Evolutionary conservation across 1,140 invertebrate genomes (phyloP).

Genomic region (Philotrypesis tridentata): DNA sequence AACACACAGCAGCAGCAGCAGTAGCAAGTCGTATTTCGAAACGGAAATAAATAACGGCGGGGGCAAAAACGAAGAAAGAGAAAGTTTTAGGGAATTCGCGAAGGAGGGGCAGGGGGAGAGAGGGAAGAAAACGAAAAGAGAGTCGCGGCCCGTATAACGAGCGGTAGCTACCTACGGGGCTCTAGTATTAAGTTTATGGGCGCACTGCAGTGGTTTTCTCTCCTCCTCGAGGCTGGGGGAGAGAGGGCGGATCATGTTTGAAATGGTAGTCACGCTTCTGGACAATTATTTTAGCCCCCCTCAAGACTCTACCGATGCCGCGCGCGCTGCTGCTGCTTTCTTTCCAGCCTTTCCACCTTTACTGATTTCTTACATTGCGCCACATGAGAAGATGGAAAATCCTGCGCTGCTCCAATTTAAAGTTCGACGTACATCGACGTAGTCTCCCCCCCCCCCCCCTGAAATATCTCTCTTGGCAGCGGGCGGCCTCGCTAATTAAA

Average conservation of each 20-base stretch:
- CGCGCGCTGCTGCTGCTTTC: not conserved
- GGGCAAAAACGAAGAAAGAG: not conserved
- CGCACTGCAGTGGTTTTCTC: conserved; percentile 65
- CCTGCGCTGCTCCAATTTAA: not conserved
- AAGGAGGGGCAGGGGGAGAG: not conserved
- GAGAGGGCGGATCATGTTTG: conserved; percentile 59
- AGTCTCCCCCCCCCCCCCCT: no score
- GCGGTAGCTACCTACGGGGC: conserved; percentile 50
- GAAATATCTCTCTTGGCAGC: not conserved
- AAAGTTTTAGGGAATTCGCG: not conserved
- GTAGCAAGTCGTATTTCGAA: conserved; percentile 50
- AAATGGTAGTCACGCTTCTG: conserved; percentile 66
- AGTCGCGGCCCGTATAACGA: not conserved
- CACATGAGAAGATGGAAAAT: not conserved
- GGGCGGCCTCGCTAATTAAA: not conserved
- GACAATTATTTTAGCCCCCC: conserved; percentile 67
- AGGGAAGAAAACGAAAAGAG: not conserved
- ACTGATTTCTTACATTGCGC: no score
- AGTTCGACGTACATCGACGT: not conserved
- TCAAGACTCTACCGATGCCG: conserved; percentile 9
- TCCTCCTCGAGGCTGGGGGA: no score
- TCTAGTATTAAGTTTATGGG: conserved; percentile 62
- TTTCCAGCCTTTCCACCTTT: conserved; percentile 12
- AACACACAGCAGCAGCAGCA: no score
- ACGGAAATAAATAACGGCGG: conserved; percentile 60